Base-by-base conservation (phyloP, 2,113 vertebrate species). In the Zosterops japonicus region DNA sequence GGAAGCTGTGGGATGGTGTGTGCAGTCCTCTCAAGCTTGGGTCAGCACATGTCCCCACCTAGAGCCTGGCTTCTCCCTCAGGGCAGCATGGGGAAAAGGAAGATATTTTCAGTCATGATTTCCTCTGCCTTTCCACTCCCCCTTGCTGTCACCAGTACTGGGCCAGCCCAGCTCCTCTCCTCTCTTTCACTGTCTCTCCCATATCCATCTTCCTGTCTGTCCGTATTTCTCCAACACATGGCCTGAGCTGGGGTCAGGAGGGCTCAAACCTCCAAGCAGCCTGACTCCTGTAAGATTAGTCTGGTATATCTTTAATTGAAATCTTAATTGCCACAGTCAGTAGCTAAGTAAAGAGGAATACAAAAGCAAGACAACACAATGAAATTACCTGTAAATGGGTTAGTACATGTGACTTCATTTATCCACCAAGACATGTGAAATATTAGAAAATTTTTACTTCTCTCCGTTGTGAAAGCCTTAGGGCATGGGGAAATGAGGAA, bases 41-140 rank as follows among this genome's bases (percentile, higher is more conserved):
- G 68, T 35, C 1, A 2, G 29, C 6, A 7, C 2, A 0, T 22
- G 4, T 41, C 28, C 11, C 23, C 3, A 2, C 0, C 13, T 59
- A 59, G 29, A 74, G 13, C 33, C 15, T 55, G 39, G 9, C 16
- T 59, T 82, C 31, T 91, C 7, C 64, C 23, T 8, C 16, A 24
- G 39, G 2, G 3, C 31, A 4, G 1, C 19, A 12, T 8, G 16
- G 13, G 29, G 33, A 52, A 80, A 79, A 79, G n/a, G 3, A 57
- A 35, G 18, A 10, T 16, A 4, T 35, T 71, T 70, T 63, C 41
- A 69, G 14, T n/a, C 33, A 23, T 22, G 2, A 25, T 60, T 59
- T 82, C 28, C 24, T 56, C 33, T 79, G 21, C 36, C 24, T 86
- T 92, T 68, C 24, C 2, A 0, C 11, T 68, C 22, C 29, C 2